Base-by-base conservation (phyloP, 2,888 invertebrate species). In the Helicoverpa assulta region DNA sequence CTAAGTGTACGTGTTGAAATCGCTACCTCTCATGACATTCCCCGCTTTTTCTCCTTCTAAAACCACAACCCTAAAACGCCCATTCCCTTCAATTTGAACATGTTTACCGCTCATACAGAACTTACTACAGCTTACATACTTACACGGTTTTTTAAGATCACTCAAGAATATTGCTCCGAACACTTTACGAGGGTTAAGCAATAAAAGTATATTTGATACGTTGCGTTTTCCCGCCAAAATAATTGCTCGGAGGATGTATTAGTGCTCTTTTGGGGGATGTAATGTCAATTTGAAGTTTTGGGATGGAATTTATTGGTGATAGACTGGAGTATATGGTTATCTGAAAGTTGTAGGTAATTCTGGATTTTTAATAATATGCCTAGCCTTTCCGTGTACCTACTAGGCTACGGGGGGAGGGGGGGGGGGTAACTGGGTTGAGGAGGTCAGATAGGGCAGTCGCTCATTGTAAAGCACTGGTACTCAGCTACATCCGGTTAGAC, bases 151-250 rank as follows among this genome's bases (percentile, higher is more conserved):
- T 80, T 80, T 73, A 80, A 70, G 72, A 83, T 70, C 81, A 82
- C 81, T 82, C 66, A 67, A 52, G 73, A 18, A 70, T 83, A 82
- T 82, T 83, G 67, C 70, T 33, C n/a, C 21, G 14, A 16, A n/a
- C 54, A 10, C 67, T 82, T 82, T 75, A 75, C 67, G 73, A 53
- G 37, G 70, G 76, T 57, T 0, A 6, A 1, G 54, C 65, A 16
- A 68, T 83, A 78, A 83, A 84, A 68, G 33, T 77, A 73, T 79
- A 75, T 81, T 79, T 76, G 79, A 79, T 79, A 67, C 60, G 66
- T 68, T 67, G 10, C 54, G 47, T 71, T 72, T 71, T 14, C 18
- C 16, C 37, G 26, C 10, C 55, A 67, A 61, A 76, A 81, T 82
- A 82, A 83, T 82, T 82, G 84, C 70, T 59, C 7, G 7, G 21